These are phyloP conservation scores for Eilema caniola DNA, from an alignment of 2,888 invertebrate genomes.

Conservation along the genomic window DNA sequence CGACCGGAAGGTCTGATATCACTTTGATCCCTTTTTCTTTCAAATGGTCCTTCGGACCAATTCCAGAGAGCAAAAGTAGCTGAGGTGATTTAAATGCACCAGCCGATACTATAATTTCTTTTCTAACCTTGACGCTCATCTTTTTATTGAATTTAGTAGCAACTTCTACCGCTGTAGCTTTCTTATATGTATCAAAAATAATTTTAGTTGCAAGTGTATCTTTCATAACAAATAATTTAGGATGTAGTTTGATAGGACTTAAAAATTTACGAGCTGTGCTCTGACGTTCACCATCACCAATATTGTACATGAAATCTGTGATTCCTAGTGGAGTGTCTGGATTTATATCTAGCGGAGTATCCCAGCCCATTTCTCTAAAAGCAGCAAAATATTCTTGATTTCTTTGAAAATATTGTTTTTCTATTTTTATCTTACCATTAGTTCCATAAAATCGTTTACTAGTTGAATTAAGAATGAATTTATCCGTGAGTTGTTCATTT, in stretches of 20 bases:
- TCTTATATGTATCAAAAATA: constrained; percentile 11
- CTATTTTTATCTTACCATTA: constrained; percentile 6
- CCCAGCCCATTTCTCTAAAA: constrained; percentile 10
- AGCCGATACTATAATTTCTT: constrained; percentile 94
- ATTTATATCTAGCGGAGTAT: constrained; percentile 9
- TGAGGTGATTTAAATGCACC: constrained; percentile 96
- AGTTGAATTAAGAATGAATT: neutral
- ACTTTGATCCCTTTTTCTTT: constrained; percentile 38
- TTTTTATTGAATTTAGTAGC: neutral
- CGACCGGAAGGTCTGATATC: constrained; percentile 7
- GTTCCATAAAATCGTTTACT: constrained; percentile 7
- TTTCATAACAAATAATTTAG: constrained; percentile 6
- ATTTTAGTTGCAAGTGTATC: constrained; percentile 13
- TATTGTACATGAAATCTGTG: constrained; percentile 1
- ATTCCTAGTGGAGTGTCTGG: neutral
- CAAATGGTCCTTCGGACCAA: constrained; percentile 86
- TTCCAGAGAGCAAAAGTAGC: constrained; percentile 94
- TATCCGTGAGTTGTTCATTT: constrained; percentile 5
- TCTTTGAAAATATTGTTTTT: neutral
- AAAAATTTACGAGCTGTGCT: constrained; percentile 8
- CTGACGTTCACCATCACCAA: neutral
- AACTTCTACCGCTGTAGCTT: constrained; percentile 13
- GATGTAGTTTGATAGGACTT: neutral
- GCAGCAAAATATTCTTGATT: constrained; percentile 8
- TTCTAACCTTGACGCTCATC: constrained; percentile 53